phyloP scores from a whole-genome alignment of 2,797 vertebrate species.

The Acanthopagrus latus region DNA sequence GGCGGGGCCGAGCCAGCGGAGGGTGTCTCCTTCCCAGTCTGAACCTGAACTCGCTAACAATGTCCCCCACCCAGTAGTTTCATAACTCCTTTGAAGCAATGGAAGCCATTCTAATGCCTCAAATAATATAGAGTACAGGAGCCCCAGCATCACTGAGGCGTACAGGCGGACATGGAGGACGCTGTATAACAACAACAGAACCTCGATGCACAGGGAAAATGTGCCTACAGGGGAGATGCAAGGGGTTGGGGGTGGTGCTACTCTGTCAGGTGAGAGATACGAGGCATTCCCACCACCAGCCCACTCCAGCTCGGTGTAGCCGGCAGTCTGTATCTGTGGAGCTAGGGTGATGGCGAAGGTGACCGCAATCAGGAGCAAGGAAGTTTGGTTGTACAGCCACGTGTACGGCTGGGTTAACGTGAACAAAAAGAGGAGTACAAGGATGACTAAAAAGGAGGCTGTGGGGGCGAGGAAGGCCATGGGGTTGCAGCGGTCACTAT shows the following conservation, averaged over 20 bases:
- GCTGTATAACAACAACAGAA: constrained; percentile 94
- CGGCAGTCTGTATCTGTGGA: constrained; percentile 89
- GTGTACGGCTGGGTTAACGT: constrained; percentile 92
- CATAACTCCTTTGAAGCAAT: constrained; percentile 68
- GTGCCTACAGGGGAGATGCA: constrained; percentile 95
- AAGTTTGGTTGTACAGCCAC: constrained; percentile 89
- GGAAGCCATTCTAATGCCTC: constrained; percentile 92
- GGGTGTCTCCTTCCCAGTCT: constrained; percentile 69
- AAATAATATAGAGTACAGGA: constrained; percentile 93
- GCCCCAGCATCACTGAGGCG: constrained; percentile 91
- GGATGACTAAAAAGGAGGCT: constrained; percentile 88
- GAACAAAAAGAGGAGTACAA: constrained; percentile 90
- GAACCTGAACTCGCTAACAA: constrained; percentile 16
- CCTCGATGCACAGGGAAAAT: constrained; percentile 96
- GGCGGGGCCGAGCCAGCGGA: constrained; percentile 88
- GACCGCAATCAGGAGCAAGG: constrained; percentile 89
- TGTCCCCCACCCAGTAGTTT: constrained; percentile 26
- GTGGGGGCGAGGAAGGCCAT: constrained; percentile 89
- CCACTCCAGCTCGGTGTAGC: constrained; percentile 76
- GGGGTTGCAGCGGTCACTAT: constrained; percentile 83
- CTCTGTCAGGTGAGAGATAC: constrained; percentile 3
- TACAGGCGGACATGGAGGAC: constrained; percentile 96
- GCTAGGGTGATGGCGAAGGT: constrained; percentile 93
- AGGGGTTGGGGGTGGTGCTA: constrained; percentile 53
- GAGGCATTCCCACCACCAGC: constrained; percentile 69